phyloP scores from a whole-genome alignment of 2,888 invertebrate genomes.

The Rhagium mordax region DNA sequence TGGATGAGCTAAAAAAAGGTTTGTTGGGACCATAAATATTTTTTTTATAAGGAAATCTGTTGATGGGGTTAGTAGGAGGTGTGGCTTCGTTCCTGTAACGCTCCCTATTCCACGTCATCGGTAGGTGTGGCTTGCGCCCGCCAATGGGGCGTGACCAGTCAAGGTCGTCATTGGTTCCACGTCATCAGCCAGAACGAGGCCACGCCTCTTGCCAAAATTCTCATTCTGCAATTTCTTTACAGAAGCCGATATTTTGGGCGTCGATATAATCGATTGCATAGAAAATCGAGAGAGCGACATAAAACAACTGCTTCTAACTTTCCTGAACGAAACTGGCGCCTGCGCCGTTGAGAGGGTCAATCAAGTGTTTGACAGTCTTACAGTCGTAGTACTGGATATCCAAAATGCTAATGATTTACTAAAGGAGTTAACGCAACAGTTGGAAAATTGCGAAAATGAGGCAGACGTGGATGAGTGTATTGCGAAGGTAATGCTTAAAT shows the following conservation, averaged over 20 bases:
- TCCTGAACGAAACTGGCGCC: background rate
- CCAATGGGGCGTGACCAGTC: too few species aligned
- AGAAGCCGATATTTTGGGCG: conserved; percentile 8
- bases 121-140: too few species aligned
- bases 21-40: too few species aligned
- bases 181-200: too few species aligned
- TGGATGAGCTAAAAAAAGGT: conserved; percentile 23
- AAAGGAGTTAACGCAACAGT: background rate
- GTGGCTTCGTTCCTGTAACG: too few species aligned
- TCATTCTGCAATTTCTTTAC: background rate
- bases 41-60: too few species aligned
- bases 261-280: conserved; percentile 10
- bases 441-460: background rate
- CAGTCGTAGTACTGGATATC: background rate
- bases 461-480: background rate
- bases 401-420: background rate
- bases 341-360: conserved; percentile 12
- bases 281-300: conserved; percentile 21
- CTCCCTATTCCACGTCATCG: too few species aligned
- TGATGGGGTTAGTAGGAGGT: too few species aligned
- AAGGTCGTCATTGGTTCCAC: too few species aligned
- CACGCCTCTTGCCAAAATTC: too few species aligned
- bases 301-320: background rate
- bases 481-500: background rate
- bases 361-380: conserved; percentile 2